Conservation (phyloP, 2,113 vertebrate species). For the Forbesichthys papilliferus region DNA sequence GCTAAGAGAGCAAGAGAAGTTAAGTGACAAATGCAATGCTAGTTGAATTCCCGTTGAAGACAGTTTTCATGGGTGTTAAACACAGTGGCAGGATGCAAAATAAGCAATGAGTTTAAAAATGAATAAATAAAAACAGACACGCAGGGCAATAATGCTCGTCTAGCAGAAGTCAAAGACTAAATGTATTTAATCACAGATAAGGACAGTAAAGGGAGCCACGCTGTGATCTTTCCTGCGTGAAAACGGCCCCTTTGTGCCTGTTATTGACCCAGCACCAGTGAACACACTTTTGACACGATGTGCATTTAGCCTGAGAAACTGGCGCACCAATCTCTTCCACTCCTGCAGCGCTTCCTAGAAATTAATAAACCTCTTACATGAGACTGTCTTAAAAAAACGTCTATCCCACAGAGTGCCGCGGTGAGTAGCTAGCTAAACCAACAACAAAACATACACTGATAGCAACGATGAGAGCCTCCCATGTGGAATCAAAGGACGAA, state of each 20-base stretch:
- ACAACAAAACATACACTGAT: slow-evolving; percentile 63
- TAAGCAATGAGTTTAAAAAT: slow-evolving; percentile 30
- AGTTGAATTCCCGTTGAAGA: slow-evolving; percentile 25
- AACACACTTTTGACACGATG: slow-evolving; percentile 38
- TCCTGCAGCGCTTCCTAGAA: slow-evolving; percentile 25
- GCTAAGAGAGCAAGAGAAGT: slow-evolving; percentile 30
- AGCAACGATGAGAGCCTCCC: slow-evolving; percentile 51
- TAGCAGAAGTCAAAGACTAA: slow-evolving; percentile 72
- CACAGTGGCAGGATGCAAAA: slow-evolving; percentile 37
- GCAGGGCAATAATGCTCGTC: slow-evolving; percentile 54
- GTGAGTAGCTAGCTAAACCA: slow-evolving; percentile 59
- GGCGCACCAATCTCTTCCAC: slow-evolving; percentile 39
- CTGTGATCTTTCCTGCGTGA: slow-evolving; percentile 54
- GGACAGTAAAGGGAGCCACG: slow-evolving; percentile 58
- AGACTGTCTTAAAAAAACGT: slow-evolving; percentile 24
- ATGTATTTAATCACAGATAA: slow-evolving; percentile 71
- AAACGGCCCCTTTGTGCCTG: slow-evolving; percentile 23
- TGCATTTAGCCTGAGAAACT: slow-evolving; percentile 46
- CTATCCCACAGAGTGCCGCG: slow-evolving; percentile 34
- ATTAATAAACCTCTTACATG: slow-evolving; percentile 38
- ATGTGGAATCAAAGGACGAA: slow-evolving; percentile 64
- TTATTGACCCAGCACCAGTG: slow-evolving; percentile 40
- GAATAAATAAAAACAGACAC: slow-evolving; percentile 2
- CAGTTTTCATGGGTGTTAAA: slow-evolving; percentile 31
- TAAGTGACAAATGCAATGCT: slow-evolving; percentile 9